A percentile compares a stretch with the other conserved stretches of the same genome.
These are phyloP conservation scores for Tolypeutes matacus DNA, from an alignment of 2,797 vertebrate species.

Conservation along the genomic window DNA sequence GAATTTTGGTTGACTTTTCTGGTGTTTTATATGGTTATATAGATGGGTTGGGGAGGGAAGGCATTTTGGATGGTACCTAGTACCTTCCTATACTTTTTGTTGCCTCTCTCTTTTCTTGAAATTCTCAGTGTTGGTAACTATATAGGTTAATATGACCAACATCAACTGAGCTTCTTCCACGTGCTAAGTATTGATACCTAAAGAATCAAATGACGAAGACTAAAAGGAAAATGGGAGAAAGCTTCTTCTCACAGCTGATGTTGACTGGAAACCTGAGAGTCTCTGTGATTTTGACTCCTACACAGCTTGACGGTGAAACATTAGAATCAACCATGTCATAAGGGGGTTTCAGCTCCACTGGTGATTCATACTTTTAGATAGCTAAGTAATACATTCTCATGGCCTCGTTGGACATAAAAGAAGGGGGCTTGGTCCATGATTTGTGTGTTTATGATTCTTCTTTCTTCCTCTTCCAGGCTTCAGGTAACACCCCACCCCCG, in stretches of 20 bases:
- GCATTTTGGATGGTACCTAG: not conserved
- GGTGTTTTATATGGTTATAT: not conserved
- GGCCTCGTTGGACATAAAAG: not conserved
- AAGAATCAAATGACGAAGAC: not conserved
- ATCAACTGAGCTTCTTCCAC: not conserved
- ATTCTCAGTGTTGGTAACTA: not conserved
- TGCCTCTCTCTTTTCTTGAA: not conserved
- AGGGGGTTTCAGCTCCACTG: not conserved
- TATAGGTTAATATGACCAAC: not conserved
- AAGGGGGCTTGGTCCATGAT: too few relatives aligned
- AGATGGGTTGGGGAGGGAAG: not conserved
- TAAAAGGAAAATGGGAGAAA: not conserved
- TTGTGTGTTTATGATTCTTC: not conserved
- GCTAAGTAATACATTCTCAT: not conserved
- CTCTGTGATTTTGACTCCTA: not conserved
- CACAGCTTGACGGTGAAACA: not conserved
- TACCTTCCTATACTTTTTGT: not conserved
- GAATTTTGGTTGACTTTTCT: slow-evolving; percentile 21
- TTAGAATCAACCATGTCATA: not conserved
- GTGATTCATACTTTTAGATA: not conserved
- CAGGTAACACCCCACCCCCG: not conserved
- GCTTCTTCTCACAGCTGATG: not conserved
- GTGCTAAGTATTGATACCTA: not conserved
- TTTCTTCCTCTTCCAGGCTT: not conserved
- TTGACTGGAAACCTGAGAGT: not conserved